Evolutionary conservation across 2,113 vertebrate species (phyloP).

Genomic region (Mus spicilegus): DNA sequence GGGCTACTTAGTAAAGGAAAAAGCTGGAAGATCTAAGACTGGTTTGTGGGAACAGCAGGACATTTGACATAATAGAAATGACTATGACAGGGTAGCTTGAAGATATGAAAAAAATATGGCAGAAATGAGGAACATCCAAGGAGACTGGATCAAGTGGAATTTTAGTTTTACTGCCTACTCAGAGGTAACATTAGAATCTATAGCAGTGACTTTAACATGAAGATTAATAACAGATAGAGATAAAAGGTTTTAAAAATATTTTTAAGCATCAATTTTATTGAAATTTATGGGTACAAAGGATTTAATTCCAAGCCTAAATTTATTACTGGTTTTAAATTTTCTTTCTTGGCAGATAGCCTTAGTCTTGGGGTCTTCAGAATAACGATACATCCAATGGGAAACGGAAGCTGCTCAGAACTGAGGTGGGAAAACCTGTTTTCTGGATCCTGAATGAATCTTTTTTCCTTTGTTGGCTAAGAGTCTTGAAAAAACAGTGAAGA

Average conservation of each 20-base stretch:
- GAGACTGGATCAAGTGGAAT: background rate
- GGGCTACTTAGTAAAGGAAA: background rate
- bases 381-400: slow-evolving; percentile 14
- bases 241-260: background rate
- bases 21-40: background rate
- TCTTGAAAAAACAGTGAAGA: slow-evolving; percentile 74
- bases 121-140: background rate
- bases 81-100: background rate
- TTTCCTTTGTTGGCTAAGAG: slow-evolving; percentile 77
- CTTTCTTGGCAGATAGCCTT: background rate
- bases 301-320: slow-evolving; percentile 25
- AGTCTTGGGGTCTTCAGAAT: slow-evolving; percentile 40
- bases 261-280: slow-evolving; percentile 40
- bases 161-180: background rate
- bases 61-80: background rate
- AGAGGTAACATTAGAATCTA: background rate
- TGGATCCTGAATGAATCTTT: slow-evolving; percentile 69
- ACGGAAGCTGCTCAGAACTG: slow-evolving; percentile 61
- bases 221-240: background rate
- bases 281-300: background rate
- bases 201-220: background rate
- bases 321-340: slow-evolving; percentile 30
- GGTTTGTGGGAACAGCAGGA: background rate
- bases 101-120: background rate
- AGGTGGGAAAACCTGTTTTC: slow-evolving; percentile 50